Percentiles rank a stretch among this genome's conserved stretches.
Evolutionary conservation across 2,113 vertebrate genomes (phyloP).

Genomic region (Melanotaenia duboulayi): DNA sequence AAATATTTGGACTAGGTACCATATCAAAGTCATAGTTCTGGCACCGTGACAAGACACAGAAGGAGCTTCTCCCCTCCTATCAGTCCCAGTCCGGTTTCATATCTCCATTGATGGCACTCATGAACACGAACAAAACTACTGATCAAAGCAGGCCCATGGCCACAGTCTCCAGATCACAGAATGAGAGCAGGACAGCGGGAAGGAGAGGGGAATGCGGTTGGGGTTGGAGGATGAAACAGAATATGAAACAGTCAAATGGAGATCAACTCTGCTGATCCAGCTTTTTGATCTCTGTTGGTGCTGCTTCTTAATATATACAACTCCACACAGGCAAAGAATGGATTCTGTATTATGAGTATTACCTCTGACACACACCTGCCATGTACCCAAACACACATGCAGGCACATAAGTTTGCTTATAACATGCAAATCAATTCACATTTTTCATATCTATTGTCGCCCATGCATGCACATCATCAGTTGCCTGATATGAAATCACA

Average conservation of each 20-base stretch:
- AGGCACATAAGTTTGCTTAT: background rate
- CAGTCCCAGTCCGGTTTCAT: slow-evolving; percentile 4
- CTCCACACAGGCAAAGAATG: slow-evolving; percentile 5
- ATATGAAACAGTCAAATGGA: slow-evolving; percentile 67
- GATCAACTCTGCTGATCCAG: slow-evolving; percentile 69
- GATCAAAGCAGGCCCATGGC: slow-evolving; percentile 64
- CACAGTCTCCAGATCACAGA: slow-evolving; percentile 58
- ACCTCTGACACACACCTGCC: background rate
- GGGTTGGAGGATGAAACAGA: slow-evolving; percentile 70
- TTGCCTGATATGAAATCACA: slow-evolving; percentile 43
- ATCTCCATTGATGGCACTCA: slow-evolving; percentile 25
- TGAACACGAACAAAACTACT: slow-evolving; percentile 50
- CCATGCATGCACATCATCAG: slow-evolving; percentile 16
- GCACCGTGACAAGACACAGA: background rate
- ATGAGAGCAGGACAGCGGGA: slow-evolving; percentile 41
- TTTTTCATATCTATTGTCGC: slow-evolving; percentile 8
- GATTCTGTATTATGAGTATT: background rate
- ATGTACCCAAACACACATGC: slow-evolving; percentile 10
- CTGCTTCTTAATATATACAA: slow-evolving; percentile 28
- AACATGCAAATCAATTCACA: slow-evolving; percentile 8
- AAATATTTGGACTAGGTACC: background rate
- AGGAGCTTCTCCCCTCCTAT: background rate
- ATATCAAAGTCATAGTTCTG: background rate
- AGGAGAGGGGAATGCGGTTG: slow-evolving; percentile 18
- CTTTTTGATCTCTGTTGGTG: slow-evolving; percentile 69